Evolutionary conservation across 2,888 invertebrate species (phyloP).

Genomic region (Branchellion lobata): DNA sequence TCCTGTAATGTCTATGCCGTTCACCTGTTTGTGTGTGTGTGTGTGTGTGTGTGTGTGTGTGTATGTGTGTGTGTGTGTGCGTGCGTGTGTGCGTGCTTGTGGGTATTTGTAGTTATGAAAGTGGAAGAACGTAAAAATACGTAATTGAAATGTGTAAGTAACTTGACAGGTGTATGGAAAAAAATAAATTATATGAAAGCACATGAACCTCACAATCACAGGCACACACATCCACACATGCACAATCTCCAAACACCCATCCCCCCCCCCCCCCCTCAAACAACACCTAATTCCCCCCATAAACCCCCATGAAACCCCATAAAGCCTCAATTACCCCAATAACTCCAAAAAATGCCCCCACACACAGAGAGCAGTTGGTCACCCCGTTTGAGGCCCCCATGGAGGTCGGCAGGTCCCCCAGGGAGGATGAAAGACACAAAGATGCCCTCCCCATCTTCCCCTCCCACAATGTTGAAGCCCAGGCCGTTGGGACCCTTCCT

Average conservation of each 20-base stretch:
- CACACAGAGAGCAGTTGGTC: constrained; percentile 77
- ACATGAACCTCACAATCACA: too few species aligned
- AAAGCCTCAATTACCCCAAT: too few species aligned
- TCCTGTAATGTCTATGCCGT: constrained; percentile 82
- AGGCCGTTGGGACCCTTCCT: constrained; percentile 86
- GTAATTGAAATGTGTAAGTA: too few species aligned
- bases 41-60: neutral
- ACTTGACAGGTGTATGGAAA: too few species aligned
- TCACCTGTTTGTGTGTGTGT: constrained; percentile 64
- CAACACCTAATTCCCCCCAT: too few species aligned
- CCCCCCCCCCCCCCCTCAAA: too few species aligned
- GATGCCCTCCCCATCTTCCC: constrained; percentile 92
- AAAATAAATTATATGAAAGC: too few species aligned
- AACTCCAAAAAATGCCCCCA: constrained; percentile 23
- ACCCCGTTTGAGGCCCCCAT: constrained; percentile 83
- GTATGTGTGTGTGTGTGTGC: neutral
- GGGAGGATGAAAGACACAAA: constrained; percentile 96
- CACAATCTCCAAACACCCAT: too few species aligned
- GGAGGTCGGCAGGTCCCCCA: constrained; percentile 91
- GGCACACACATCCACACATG: too few species aligned
- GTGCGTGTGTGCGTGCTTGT: neutral
- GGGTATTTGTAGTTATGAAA: too few species aligned
- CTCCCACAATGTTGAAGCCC: constrained; percentile 98
- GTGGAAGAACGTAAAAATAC: too few species aligned
- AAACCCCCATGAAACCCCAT: too few species aligned